These are phyloP conservation scores for Laticauda colubrina DNA, from an alignment of 2,113 vertebrate species.

Conservation along the genomic window DNA sequence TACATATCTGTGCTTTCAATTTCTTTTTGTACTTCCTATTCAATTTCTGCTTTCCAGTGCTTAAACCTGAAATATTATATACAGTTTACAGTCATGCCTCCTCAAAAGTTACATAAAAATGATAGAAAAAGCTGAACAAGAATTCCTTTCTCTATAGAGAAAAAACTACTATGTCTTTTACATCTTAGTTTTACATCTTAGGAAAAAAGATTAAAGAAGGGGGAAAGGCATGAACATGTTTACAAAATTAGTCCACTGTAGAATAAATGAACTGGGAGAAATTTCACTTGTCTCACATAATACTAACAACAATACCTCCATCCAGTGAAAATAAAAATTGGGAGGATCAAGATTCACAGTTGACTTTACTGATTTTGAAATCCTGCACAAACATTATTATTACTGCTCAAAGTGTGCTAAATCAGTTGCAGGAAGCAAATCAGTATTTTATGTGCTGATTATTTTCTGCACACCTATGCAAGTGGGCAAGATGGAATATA, in stretches of 20 bases:
- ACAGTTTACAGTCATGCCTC: neutral
- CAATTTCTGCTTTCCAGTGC: neutral
- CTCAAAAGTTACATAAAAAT: neutral
- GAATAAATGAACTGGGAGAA: neutral
- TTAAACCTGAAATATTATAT: neutral
- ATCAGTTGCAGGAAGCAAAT: neutral
- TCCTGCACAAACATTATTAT: neutral
- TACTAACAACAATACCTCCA: neutral
- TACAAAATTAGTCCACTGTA: neutral
- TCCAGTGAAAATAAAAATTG: neutral
- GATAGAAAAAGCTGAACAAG: neutral
- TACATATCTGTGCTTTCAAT: neutral
- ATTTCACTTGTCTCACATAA: neutral
- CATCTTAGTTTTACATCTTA: neutral
- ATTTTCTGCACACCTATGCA: neutral
- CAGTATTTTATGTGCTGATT: neutral
- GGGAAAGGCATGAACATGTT: neutral
- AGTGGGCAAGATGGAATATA: neutral
- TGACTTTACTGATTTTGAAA: neutral
- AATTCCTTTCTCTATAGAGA: neutral
- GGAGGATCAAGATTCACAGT: neutral
- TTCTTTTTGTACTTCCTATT: too few species aligned
- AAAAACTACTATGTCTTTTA: neutral
- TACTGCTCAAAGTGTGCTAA: neutral
- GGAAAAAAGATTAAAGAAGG: neutral